Evolutionary conservation across 2,888 invertebrate genomes (phyloP).

Genomic region (Timandra comae): DNA sequence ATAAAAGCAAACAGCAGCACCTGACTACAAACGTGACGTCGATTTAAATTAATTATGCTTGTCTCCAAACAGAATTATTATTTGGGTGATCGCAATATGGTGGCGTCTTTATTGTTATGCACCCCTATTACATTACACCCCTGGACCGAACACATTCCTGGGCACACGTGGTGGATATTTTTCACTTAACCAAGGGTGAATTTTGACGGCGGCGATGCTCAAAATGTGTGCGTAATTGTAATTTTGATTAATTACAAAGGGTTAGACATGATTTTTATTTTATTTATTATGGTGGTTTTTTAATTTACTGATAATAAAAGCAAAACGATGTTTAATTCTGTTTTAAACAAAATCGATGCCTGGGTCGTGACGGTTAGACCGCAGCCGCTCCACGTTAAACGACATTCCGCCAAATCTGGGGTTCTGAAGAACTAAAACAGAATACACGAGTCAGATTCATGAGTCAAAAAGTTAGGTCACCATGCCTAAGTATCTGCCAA

Average conservation of each 20-base stretch:
- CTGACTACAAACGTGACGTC: conserved; percentile 25
- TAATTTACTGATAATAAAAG: no score
- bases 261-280: not conserved
- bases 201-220: conserved; percentile 18
- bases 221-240: conserved; percentile 20
- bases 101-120: conserved; percentile 36
- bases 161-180: conserved; percentile 54
- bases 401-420: no score
- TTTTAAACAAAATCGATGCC: no score
- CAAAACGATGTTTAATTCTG: no score
- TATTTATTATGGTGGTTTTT: no score
- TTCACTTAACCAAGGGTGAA: conserved; percentile 15
- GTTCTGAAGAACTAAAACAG: no score
- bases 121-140: conserved; percentile 28
- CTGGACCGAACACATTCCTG: conserved; percentile 48
- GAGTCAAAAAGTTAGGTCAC: no score
- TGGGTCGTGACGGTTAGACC: no score
- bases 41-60: conserved; percentile 26
- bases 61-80: conserved; percentile 51
- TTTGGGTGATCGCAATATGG: conserved; percentile 41
- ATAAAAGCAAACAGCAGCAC: no score
- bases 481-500: no score
- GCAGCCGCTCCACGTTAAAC: no score
- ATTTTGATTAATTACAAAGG: conserved; percentile 17
- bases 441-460: no score